Percentiles rank a stretch among this genome's conserved stretches.
These are phyloP conservation scores for Toxotes lorentzi DNA, from an alignment of 2,797 vertebrate genomes.

Conservation along the genomic window DNA sequence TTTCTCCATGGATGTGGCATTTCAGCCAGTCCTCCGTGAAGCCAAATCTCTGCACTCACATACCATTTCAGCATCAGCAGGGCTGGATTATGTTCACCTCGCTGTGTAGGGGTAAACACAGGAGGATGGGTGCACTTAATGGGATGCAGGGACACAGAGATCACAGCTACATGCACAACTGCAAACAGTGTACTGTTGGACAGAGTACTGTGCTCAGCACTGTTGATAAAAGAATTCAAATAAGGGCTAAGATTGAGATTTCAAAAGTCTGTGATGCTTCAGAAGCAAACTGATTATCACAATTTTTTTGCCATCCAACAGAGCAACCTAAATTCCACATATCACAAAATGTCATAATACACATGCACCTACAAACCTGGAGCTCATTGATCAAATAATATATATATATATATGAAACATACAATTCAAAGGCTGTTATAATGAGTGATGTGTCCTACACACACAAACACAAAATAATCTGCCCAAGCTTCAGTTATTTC, in stretches of 20 bases:
- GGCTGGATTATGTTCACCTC: slow-evolving; percentile 28
- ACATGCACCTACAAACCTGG: not conserved
- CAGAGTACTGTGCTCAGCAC: not conserved
- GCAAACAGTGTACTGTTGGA: too few relatives aligned
- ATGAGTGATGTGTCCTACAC: too few relatives aligned
- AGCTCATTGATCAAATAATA: not conserved
- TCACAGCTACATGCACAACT: not conserved
- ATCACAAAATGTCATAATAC: not conserved
- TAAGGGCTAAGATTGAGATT: not conserved
- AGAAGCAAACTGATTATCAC: too few relatives aligned
- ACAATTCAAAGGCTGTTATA: not conserved
- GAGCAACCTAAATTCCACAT: not conserved
- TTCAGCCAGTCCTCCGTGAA: slow-evolving; percentile 15
- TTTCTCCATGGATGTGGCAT: slow-evolving; percentile 50
- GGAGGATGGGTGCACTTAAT: slow-evolving; percentile 14
- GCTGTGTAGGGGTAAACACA: slow-evolving; percentile 11
- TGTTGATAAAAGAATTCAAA: not conserved
- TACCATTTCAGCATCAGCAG: slow-evolving; percentile 21
- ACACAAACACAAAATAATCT: not conserved
- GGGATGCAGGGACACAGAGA: slow-evolving; percentile 1
- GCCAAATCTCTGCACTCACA: slow-evolving; percentile 17
- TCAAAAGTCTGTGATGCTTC: not conserved
- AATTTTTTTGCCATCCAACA: not conserved
- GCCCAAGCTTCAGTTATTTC: too few relatives aligned
- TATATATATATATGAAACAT: too few relatives aligned